Base-by-base conservation (phyloP, 2,888 invertebrate genomes). In the Dicyrtomina minuta region DNA sequence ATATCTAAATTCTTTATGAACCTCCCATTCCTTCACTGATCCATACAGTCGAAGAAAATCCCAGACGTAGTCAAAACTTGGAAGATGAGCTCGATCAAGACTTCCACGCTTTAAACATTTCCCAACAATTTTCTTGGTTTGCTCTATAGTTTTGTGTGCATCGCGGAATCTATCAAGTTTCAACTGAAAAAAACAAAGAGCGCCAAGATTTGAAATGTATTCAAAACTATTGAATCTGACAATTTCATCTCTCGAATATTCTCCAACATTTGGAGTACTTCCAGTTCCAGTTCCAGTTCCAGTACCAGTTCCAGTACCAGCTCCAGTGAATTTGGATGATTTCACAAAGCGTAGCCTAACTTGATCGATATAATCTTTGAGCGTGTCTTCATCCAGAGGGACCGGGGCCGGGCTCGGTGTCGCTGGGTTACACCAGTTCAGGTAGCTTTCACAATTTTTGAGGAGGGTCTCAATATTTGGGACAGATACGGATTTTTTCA, bases 41-140 rank as follows among this genome's bases (percentile, higher is more conserved):
- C 53, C 64, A 43, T 53, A 24, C 17, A 65, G 53, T 22, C 64
- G 15, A 13, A 65, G 17, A 15, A 27, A 65, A 2, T 53, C 64
- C 53, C 64, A 65, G 24, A 65, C 64, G 53, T 65, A 65, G 24
- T 65, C 64, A 43, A 65, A 53, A n/a, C 51, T 49, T 8, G 41
- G 53, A 3, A 65, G n/a, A 24, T 51, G 33, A 17, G 51, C 53
- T 1, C 8, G 2, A 12, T 22, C 22, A 1, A 53, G 2, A 33
- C 17, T 33, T 3, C 17, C 41, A 22, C 17, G 51, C 20, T 53
- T 51, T 8, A 64, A 8, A 20, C 39, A 39, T 10, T 49, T 15
- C 15, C 22, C n/a, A 2, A 64, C 64, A n/a, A 64, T 33, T 1
- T 17, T 41, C 20, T 39, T n/a, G 1, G 64, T 64, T 13, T 64